phyloP scores from a whole-genome alignment of 1,140 invertebrate genomes.

The Drosophila athabasca region DNA sequence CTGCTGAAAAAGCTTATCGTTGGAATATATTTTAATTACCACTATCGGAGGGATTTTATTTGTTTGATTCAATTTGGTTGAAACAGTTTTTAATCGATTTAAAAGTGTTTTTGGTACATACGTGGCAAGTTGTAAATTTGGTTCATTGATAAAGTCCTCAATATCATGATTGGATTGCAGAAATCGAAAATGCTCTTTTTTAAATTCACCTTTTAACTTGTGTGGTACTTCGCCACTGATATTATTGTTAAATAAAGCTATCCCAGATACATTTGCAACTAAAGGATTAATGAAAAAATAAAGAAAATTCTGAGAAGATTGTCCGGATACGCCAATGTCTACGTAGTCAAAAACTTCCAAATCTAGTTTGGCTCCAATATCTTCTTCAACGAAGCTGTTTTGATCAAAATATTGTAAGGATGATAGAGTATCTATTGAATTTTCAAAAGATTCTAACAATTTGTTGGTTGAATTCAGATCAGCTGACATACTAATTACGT shows the following conservation, averaged over 20 bases:
- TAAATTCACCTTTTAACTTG: conserved; percentile 73
- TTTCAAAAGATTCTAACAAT: conserved; percentile 84
- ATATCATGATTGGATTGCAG: conserved; percentile 84
- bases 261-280: conserved; percentile 85
- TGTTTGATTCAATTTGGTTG: conserved; percentile 32
- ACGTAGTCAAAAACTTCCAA: conserved; percentile 53
- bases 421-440: conserved; percentile 68
- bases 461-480: conserved; percentile 85
- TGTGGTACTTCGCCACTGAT: not conserved
- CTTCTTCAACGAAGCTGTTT: conserved; percentile 1
- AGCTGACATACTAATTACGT: conserved; percentile 84
- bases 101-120: conserved; percentile 85
- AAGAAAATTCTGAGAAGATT: conserved; percentile 83
- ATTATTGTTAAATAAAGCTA: conserved; percentile 83
- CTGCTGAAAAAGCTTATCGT: conserved; percentile 85
- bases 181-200: conserved; percentile 83
- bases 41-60: conserved; percentile 52
- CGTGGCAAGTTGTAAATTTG: conserved; percentile 85
- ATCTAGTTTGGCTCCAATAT: not conserved
- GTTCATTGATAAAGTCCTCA: conserved; percentile 83
- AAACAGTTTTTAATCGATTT: conserved; percentile 63
- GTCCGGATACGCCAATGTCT: conserved; percentile 57
- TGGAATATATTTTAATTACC: conserved; percentile 85
- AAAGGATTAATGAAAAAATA: conserved; percentile 85
- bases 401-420: conserved; percentile 10